A percentile compares a stretch with the other conserved stretches of the same genome.
These are phyloP conservation scores for Chromobotia macracanthus DNA, from an alignment of 2,797 vertebrate species.

Conservation along the genomic window DNA sequence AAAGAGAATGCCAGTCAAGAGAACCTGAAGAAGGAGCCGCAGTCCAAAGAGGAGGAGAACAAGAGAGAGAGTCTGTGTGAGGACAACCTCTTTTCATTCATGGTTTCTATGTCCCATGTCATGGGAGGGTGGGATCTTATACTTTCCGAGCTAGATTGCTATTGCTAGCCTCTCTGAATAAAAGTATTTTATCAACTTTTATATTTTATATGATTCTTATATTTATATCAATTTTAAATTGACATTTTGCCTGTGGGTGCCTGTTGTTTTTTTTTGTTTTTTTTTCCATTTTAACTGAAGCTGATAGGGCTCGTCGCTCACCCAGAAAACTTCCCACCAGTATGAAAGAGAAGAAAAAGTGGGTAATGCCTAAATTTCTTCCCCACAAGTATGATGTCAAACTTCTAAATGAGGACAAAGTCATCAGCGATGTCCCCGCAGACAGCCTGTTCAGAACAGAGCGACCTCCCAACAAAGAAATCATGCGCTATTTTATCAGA, in stretches of 20 bases:
- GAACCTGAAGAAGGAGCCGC: constrained; percentile 86
- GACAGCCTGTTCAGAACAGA: constrained; percentile 92
- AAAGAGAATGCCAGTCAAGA: constrained; percentile 96
- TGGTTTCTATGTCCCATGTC: not conserved
- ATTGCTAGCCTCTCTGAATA: no score
- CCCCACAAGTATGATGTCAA: constrained; percentile 97
- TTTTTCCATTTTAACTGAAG: constrained; percentile 65
- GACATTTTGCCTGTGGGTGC: no score
- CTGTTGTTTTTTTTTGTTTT: no score
- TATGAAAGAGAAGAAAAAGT: constrained; percentile 92
- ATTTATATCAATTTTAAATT: no score
- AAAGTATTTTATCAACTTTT: no score
- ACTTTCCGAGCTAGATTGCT: no score
- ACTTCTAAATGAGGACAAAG: constrained; percentile 94
- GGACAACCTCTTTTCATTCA: constrained; percentile 59
- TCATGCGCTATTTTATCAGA: constrained; percentile 96
- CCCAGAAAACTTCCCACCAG: constrained; percentile 92
- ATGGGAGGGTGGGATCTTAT: no score
- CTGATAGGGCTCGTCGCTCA: constrained; percentile 91
- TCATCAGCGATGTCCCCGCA: constrained; percentile 90
- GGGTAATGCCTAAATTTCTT: constrained; percentile 96
- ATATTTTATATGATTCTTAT: no score
- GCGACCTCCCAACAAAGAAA: constrained; percentile 97
- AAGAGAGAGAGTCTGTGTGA: constrained; percentile 90
- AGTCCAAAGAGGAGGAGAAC: constrained; percentile 84